Evolutionary conservation across 2,797 vertebrate species (phyloP), one percentile per base, ranked within the genome.

Genomic region (Dryobates pubescens): DNA sequence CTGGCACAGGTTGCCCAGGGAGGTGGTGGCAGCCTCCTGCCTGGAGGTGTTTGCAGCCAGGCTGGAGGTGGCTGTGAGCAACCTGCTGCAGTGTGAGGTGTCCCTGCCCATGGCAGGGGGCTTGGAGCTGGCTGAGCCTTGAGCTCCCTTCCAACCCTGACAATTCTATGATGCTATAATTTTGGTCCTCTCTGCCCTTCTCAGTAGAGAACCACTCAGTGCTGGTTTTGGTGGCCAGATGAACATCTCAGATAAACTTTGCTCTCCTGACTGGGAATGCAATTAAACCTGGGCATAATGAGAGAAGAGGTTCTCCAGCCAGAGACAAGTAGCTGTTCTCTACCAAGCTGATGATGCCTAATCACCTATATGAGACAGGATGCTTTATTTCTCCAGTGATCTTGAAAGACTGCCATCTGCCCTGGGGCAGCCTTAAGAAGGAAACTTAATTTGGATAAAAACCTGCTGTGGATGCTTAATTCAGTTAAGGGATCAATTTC

Each of bases 401-500:
- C 85, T 92, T 89, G 88, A 82, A 92, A 86, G 71, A 56, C 68
- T 84, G 18, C 90, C 93, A 94, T 91, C 92, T 96, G 93, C 74
- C 77, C 71, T 64, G 61, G 77, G 38, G 90, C 22, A 82, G 92
- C 91, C 32, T 81, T 92, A 78, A 92, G 90, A 83, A 86, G 73
- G 69, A 94, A 92, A 88, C 87, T 63, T 92, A 88, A 94, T 92
- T 88, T 94, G 79, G 89, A 80, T 91, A 88, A 88, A 94, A 95
- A 86, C 64, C 90, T 89, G 7, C 71, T 86, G 57, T 89, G 67
- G 74, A 45, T 86, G 71, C 67, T 83, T 83, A 95, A 95, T 89
- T 91, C 76, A 86, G 74, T 93, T 95, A 95, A 95, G 14, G 54
- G 82, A 94, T 96, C 79, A 91, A 88, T 95, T 92, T 95, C 76